A percentile compares a stretch with the other conserved stretches of the same genome.
Conservation (phyloP, 1,140 invertebrate genomes). For the Propsilocerus akamusi region DNA sequence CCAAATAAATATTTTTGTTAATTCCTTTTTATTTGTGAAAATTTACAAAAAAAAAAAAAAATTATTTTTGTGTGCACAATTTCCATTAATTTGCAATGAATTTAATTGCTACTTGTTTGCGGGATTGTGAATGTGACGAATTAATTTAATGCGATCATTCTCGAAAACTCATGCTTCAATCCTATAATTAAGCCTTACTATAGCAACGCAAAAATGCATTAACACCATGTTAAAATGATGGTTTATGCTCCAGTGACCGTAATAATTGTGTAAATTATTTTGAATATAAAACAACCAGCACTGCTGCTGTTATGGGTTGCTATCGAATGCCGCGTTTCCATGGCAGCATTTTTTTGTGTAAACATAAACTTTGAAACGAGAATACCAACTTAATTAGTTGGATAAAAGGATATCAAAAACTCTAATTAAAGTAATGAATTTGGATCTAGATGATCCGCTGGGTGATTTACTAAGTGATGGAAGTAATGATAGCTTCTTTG, state of each 20-base stretch:
- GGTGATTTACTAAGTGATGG: constrained; percentile 26
- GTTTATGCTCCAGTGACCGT: neutral
- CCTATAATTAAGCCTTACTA: too few species aligned
- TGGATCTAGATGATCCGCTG: constrained; percentile 23
- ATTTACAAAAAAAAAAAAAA: neutral
- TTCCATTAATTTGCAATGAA: neutral
- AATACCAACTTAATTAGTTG: too few species aligned
- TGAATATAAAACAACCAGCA: neutral
- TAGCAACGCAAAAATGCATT: neutral
- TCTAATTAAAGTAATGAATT: constrained; percentile 14
- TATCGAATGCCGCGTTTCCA: neutral
- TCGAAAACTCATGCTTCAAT: too few species aligned
- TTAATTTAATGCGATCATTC: too few species aligned
- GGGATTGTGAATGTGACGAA: too few species aligned
- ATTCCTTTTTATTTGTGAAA: too few species aligned
- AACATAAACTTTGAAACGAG: too few species aligned
- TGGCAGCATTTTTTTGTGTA: neutral
- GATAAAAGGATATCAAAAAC: too few species aligned
- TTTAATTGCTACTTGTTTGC: too few species aligned
- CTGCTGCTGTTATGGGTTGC: neutral
- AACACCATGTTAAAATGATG: neutral
- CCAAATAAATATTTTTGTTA: too few species aligned
- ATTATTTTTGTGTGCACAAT: neutral
- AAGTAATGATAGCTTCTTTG: constrained; percentile 31
- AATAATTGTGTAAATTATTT: neutral